phyloP scores from a whole-genome alignment of 2,113 vertebrate genomes.

The Semnopithecus entellus region DNA sequence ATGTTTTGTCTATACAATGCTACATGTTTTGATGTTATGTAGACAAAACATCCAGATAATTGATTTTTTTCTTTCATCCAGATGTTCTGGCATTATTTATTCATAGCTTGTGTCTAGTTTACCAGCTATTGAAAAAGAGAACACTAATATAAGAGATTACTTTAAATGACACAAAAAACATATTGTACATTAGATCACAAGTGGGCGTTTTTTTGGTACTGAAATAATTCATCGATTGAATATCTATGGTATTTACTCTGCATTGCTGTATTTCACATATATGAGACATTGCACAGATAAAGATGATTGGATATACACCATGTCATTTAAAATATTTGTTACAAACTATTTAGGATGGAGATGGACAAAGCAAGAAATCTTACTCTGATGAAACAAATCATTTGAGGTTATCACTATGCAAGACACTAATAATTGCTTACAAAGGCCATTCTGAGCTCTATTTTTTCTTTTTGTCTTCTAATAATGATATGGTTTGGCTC shows the following conservation, averaged over 20 bases:
- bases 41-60: slow-evolving; percentile 78
- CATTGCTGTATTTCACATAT: not conserved
- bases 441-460: not conserved
- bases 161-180: slow-evolving; percentile 6
- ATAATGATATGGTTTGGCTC: not conserved
- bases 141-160: not conserved
- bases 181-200: not conserved
- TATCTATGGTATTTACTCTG: not conserved
- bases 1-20: slow-evolving; percentile 70
- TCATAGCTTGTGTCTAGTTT: slow-evolving; percentile 44
- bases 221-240: not conserved
- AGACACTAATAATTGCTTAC: not conserved
- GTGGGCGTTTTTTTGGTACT: not conserved
- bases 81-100: slow-evolving; percentile 70
- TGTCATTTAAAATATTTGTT: not conserved
- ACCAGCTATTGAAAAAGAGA: not conserved
- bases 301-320: not conserved
- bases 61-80: slow-evolving; percentile 63
- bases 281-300: not conserved
- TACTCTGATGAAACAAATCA: not conserved
- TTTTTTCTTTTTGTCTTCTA: not conserved
- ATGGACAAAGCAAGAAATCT: not conserved
- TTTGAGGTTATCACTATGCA: not conserved
- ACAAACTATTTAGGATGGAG: not conserved
- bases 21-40: slow-evolving; percentile 62